phyloP scores from a whole-genome alignment of 2,797 vertebrate species.

The Otolemur crassicaudatus region DNA sequence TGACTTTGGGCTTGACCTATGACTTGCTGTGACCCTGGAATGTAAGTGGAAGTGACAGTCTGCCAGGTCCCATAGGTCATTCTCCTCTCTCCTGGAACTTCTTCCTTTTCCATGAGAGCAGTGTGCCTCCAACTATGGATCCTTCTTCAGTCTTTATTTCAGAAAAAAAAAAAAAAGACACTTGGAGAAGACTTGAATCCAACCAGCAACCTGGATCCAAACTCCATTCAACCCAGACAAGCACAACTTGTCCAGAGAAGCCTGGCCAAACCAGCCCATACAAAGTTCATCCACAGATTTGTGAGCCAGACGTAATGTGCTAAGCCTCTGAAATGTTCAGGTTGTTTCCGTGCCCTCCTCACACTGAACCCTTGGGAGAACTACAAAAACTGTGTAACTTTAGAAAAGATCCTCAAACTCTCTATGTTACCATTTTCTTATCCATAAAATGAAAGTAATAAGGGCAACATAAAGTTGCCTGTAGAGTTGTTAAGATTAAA shows the following conservation, averaged over 20 bases:
- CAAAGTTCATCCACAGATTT: not conserved
- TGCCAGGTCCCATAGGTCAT: not conserved
- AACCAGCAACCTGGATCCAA: not conserved
- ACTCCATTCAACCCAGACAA: not conserved
- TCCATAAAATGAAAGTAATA: not conserved
- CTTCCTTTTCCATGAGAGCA: not conserved
- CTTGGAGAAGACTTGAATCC: not conserved
- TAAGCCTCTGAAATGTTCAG: not conserved
- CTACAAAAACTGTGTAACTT: not conserved
- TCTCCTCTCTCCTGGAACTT: not conserved
- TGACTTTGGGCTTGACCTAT: conserved; percentile 11
- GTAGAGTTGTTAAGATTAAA: not conserved
- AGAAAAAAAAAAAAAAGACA: not conserved
- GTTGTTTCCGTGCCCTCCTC: not conserved
- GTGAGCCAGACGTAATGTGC: not conserved
- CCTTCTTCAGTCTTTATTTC: not conserved
- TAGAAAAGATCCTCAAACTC: not conserved
- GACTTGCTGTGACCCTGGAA: not conserved
- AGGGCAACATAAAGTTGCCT: not conserved
- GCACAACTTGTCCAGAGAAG: not conserved
- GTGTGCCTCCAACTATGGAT: not conserved
- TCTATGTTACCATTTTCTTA: not conserved
- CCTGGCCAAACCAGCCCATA: not conserved
- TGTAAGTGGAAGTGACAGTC: not conserved
- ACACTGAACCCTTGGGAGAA: not conserved